phyloP scores from a whole-genome alignment of 2,797 vertebrate species.

The Pachyuromys duprasi region DNA sequence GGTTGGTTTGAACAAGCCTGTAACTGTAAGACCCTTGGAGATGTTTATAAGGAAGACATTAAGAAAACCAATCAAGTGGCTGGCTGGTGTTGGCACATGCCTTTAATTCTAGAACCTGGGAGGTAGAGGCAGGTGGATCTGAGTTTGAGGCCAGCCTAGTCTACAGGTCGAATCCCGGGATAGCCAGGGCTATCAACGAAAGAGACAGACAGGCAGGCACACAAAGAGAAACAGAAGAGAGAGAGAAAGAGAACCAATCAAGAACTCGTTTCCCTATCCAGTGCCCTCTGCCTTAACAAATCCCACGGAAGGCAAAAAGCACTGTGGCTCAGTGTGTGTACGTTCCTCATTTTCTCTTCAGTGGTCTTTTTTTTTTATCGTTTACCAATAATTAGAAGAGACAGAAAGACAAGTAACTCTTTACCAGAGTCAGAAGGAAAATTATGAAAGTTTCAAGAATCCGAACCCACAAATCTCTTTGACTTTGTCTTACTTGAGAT shows the following conservation, averaged over 20 bases:
- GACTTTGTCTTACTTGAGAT: neutral
- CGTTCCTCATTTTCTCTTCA: neutral
- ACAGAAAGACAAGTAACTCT: slow-evolving; percentile 6
- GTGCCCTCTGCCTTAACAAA: neutral
- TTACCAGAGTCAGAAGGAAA: slow-evolving; percentile 11
- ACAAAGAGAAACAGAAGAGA: neutral
- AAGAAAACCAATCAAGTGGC: neutral
- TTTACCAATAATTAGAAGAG: neutral
- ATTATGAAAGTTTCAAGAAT: neutral
- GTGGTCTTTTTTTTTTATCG: neutral
- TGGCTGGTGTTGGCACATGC: neutral
- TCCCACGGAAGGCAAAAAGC: neutral
- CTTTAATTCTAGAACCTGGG: neutral
- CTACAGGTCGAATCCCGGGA: neutral
- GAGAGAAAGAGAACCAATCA: too few relatives aligned
- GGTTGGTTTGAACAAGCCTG: neutral
- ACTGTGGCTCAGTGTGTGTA: neutral
- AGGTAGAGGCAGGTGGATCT: neutral
- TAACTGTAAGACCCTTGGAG: neutral
- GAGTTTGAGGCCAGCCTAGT: neutral
- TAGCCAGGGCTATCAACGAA: neutral
- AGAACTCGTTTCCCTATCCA: neutral
- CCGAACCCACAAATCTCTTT: neutral
- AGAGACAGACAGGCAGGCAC: too few relatives aligned
- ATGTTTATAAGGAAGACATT: slow-evolving; percentile 15